Evolutionary conservation across 2,888 invertebrate genomes (phyloP), one percentile per base, ranked within the genome.

Genomic region (Tiliacea aurago): DNA sequence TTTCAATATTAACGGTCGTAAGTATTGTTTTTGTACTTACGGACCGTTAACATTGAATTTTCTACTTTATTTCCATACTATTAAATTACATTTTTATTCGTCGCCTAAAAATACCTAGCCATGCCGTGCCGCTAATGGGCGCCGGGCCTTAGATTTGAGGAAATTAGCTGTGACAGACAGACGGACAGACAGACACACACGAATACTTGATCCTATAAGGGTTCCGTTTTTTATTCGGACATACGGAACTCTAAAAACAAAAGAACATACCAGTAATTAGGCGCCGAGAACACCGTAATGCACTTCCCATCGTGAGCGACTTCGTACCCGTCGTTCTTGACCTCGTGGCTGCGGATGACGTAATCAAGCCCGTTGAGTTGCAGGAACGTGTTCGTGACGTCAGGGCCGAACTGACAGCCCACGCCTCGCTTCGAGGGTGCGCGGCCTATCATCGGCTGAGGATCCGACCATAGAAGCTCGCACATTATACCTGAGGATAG

Each of bases 221-320:
- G 23, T 62, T 62, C 7, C 43, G 23, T 43, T 62, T 62, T 23
- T 43, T 18, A 2, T 23, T 18, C 0, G 18, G 23, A 18, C n/a
- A n/a, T 45, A 45, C 43, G 11, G 45, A 20, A 20, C 13, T 3
- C 15, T 15, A 33, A 49, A 47, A 64, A 33, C 7, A 15, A 55
- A 51, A 15, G 2, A 28, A 70, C 95, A 94, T 94, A 99, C 99
- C 99, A 99, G 97, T 99, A 99, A 94, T 99, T 99, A 84, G 99
- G 99, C 87, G 99, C 99, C 1, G 99, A 99, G 97, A 99, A 99
- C 64, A 99, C 99, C 18, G 99, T 99, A 91, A 99, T 99, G 93
- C 99, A 99, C 92, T 98, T 98, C 53, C 99, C 99, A 90, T 98
- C 97, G 92, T 99, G 99, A 45, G 98, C 98, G 61, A 99, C 96